A percentile compares a stretch with the other conserved stretches of the same genome.
Evolutionary conservation across 2,113 vertebrate species (phyloP).

Genomic region (Lasiurus borealis): DNA sequence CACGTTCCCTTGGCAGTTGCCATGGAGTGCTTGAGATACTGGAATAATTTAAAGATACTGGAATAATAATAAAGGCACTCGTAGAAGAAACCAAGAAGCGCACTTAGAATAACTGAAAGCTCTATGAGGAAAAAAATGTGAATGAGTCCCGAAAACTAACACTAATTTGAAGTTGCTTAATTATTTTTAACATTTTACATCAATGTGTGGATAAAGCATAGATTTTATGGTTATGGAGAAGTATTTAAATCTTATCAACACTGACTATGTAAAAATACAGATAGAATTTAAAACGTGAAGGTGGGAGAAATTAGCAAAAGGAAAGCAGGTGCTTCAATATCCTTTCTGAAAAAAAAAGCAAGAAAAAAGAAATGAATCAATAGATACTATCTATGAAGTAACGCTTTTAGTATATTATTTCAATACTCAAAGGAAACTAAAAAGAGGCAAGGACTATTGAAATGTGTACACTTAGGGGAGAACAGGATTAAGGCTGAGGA

Average conservation of each 20-base stretch:
- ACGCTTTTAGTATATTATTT: constrained; percentile 4
- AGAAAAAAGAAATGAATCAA: background rate
- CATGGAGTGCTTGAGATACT: background rate
- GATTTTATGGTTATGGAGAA: background rate
- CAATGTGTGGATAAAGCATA: background rate
- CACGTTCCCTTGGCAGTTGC: background rate
- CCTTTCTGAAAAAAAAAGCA: background rate
- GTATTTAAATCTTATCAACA: background rate
- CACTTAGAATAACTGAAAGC: background rate
- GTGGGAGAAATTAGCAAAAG: background rate
- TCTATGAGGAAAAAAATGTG: background rate
- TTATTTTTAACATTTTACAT: constrained; percentile 40
- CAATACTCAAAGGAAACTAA: background rate
- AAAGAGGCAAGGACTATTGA: background rate
- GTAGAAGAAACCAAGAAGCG: background rate
- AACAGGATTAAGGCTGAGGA: background rate
- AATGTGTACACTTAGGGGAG: background rate
- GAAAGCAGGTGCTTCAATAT: background rate
- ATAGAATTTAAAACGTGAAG: background rate
- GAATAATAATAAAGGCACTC: background rate
- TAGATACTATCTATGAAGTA: background rate
- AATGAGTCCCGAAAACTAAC: background rate
- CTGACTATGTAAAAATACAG: background rate
- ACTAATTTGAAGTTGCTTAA: background rate
- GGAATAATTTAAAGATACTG: background rate